phyloP scores from a whole-genome alignment of 1,140 invertebrate species.

The Rhopalosiphum maidis region DNA sequence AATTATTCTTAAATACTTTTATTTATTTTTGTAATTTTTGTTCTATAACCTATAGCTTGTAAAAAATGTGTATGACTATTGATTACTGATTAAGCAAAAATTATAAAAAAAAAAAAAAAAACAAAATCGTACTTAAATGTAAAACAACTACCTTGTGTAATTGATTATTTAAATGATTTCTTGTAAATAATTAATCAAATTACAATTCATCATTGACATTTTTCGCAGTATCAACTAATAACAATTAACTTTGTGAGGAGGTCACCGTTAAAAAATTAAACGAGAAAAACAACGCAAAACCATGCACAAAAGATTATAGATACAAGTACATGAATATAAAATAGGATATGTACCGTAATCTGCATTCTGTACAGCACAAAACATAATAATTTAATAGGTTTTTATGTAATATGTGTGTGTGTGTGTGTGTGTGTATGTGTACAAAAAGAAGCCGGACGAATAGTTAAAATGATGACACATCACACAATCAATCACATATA shows the following conservation, averaged over 20 bases:
- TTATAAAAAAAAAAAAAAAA: neutral
- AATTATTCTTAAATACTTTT: neutral
- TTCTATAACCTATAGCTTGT: neutral
- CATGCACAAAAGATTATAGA: neutral
- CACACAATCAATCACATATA: conserved; percentile 22
- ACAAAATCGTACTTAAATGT: neutral
- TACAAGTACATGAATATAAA: neutral
- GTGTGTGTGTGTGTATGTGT: neutral
- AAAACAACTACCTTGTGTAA: neutral
- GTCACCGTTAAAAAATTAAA: neutral
- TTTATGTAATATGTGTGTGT: neutral
- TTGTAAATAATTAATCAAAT: neutral
- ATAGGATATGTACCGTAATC: neutral
- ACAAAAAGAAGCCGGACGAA: neutral
- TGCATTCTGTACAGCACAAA: neutral
- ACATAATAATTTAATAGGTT: neutral
- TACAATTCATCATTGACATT: neutral
- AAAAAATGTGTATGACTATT: neutral
- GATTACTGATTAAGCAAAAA: neutral
- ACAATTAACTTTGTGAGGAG: neutral
- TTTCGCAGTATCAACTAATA: neutral
- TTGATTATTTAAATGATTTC: neutral
- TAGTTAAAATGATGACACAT: conserved; percentile 6
- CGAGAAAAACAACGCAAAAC: neutral
- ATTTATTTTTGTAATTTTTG: too few species aligned